Evolutionary conservation across 2,113 vertebrate species (phyloP).

Genomic region (Caloenas nicobarica): DNA sequence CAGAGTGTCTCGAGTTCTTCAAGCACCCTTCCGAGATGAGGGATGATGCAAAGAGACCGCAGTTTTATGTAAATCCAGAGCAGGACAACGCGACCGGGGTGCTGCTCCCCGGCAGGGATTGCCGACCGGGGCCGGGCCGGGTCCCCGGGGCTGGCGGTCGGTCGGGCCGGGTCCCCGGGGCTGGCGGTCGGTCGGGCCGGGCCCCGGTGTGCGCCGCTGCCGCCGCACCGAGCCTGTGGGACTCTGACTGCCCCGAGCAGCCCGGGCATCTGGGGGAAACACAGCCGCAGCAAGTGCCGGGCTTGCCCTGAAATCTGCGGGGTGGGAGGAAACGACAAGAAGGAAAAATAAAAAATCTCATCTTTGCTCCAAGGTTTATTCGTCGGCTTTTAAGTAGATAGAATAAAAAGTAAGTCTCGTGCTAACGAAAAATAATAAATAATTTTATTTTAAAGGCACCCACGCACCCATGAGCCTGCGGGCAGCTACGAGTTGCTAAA

Average conservation of each 20-base stretch:
- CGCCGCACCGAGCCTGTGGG: background rate
- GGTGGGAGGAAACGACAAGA: background rate
- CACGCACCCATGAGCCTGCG: background rate
- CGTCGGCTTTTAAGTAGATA: too few relatives aligned
- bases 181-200: background rate
- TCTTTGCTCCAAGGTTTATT: background rate
- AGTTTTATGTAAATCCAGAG: conserved; percentile 75
- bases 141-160: background rate
- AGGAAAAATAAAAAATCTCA: rapidly evolving
- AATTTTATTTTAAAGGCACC: too few relatives aligned
- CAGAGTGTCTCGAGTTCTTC: conserved; percentile 83
- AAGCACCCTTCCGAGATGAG: conserved; percentile 83
- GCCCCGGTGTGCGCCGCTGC: background rate
- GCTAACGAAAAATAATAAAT: background rate
- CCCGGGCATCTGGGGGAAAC: background rate
- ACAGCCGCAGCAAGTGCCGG: rapidly evolving
- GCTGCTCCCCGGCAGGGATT: conserved; percentile 23
- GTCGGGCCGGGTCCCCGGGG: background rate
- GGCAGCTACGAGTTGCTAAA: background rate
- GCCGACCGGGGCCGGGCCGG: background rate
- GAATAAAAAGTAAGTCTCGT: background rate
- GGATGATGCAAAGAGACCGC: conserved; percentile 67
- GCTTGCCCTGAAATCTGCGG: background rate
- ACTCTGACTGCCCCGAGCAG: background rate
- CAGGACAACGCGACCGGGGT: conserved; percentile 55